Evolutionary conservation across 2,113 vertebrate genomes (phyloP).

Genomic region (Rhegmatorhina hoffmannsi): DNA sequence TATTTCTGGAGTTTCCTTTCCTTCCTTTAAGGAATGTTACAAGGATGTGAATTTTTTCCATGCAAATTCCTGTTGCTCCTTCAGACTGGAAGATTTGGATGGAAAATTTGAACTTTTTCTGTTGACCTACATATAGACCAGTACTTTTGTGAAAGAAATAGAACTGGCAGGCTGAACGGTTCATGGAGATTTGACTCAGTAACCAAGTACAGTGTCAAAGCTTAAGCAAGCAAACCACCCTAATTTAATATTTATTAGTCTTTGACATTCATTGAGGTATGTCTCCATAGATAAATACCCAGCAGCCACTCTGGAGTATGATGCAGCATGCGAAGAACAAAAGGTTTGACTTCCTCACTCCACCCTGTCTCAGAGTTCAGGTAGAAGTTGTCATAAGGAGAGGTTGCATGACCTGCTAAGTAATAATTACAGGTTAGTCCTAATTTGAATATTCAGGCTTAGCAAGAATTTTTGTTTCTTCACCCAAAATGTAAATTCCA

Average conservation of each 20-base stretch:
- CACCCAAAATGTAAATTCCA: not conserved
- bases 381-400: not conserved
- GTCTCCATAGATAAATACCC: not conserved
- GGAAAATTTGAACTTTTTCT: not conserved
- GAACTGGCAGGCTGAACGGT: not conserved
- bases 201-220: not conserved
- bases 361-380: not conserved
- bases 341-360: not conserved
- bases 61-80: not conserved
- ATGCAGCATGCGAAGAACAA: not conserved
- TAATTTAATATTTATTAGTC: constrained; percentile 34
- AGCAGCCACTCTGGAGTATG: not conserved
- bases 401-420: not conserved
- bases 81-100: not conserved
- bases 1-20: not conserved
- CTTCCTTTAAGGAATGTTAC: not conserved
- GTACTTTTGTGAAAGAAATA: not conserved
- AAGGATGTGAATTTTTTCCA: not conserved
- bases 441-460: not conserved
- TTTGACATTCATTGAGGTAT: constrained; percentile 1
- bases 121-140: not conserved
- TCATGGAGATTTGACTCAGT: not conserved
- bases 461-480: not conserved
- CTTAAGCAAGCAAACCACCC: constrained; percentile 10
- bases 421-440: not conserved